Base-by-base conservation (phyloP, 2,113 vertebrate species). In the Chaetodon auriga region DNA sequence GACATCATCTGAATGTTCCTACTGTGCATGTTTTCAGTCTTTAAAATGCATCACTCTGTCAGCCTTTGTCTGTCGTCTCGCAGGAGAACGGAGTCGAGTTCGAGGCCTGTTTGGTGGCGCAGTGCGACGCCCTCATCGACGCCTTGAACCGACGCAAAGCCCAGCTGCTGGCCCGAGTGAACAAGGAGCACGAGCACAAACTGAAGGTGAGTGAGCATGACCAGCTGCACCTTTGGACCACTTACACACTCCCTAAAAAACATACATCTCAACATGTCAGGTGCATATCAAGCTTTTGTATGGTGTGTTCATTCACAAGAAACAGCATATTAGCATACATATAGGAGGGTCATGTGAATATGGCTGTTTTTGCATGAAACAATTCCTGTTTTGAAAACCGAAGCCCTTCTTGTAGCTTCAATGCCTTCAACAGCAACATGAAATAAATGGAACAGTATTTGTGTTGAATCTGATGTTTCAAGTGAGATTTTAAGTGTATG, bases 81-180 rank as follows among this genome's bases (percentile, higher is more conserved):
- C 93, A 99, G 98, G 98, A 99, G 94, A 99, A 99, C 91, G 97
- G 97, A 0, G 98, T 99, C 94, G 98, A 99, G 95, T 99, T 99
- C 0, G 98, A 99, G 83, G 98, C 98, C 19, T 99, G 98, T 85
- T 90, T 99, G 90, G 98, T 99, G 70, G 98, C 98, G 10, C 98
- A 99, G 89, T 99, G 98, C n/a, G 98, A 99, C 0, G 98, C 98
- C 36, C 97, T 99, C 83, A 99, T 99, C 0, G 98, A 99, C 0
- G 98, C 98, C 55, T 95, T 99, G 78, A 99, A 99, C 93, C 94
- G 98, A 38, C 96, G 98, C 82, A 99, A 99, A 93, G 97, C 97
- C 35, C 98, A 99, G 93, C 95, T 99, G 87, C 95, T 99, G 63
- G 90, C 97, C 18, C 95, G 97, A 0, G 97, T 99, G 57, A 99